Evolutionary conservation across 2,888 invertebrate genomes (phyloP).

Genomic region (Nemapogon koenigi): DNA sequence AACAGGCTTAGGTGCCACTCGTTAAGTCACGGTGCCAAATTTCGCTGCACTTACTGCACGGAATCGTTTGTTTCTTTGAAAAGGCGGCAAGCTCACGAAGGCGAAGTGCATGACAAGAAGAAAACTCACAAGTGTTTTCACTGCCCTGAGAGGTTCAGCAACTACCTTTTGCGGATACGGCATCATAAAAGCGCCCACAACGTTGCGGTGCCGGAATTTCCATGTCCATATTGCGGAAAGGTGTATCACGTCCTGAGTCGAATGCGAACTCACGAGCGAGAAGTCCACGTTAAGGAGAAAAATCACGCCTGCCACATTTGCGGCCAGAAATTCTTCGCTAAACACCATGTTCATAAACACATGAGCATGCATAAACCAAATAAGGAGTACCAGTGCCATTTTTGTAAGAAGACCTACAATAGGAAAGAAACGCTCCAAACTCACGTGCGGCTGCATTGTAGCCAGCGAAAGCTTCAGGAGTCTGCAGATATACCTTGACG

Average conservation of each 20-base stretch:
- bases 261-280: constrained; percentile 41
- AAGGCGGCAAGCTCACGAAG: constrained; percentile 33
- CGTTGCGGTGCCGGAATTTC: constrained; percentile 27
- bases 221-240: constrained; percentile 40
- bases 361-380: constrained; percentile 58
- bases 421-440: constrained; percentile 41
- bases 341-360: constrained; percentile 54
- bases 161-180: constrained; percentile 31
- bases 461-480: too few relatives aligned
- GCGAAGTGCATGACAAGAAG: constrained; percentile 29
- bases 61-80: constrained; percentile 36
- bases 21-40: constrained; percentile 31
- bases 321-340: constrained; percentile 56
- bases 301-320: constrained; percentile 52
- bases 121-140: constrained; percentile 35
- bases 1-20: constrained; percentile 40
- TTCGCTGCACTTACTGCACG: constrained; percentile 33
- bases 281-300: constrained; percentile 50
- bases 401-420: constrained; percentile 56
- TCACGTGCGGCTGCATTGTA: constrained; percentile 42
- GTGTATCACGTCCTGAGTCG: constrained; percentile 34
- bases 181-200: constrained; percentile 35
- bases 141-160: constrained; percentile 36
- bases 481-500: too few relatives aligned
- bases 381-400: constrained; percentile 43